Percentiles rank a stretch among this genome's conserved stretches.
Conservation (phyloP, 2,113 vertebrate genomes). For the Hippocampus comes region DNA sequence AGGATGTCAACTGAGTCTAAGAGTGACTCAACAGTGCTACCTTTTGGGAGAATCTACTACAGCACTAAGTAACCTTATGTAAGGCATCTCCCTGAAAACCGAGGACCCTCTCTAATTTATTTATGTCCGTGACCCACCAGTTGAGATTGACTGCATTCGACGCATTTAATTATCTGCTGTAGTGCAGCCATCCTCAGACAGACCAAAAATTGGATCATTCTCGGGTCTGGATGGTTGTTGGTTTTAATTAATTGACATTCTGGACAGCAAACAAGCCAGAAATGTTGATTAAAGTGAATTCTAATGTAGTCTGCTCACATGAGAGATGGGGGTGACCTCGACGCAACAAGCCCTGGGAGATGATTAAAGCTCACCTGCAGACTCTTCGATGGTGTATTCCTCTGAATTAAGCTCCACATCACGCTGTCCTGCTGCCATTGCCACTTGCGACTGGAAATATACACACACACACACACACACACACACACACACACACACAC, state of each 20-base stretch:
- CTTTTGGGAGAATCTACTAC: no score
- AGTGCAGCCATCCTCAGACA: background rate
- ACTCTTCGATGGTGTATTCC: slow-evolving; percentile 82
- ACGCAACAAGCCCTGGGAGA: slow-evolving; percentile 34
- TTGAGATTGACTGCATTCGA: no score
- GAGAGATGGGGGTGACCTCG: slow-evolving; percentile 18
- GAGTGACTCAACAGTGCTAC: no score
- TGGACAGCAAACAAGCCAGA: background rate
- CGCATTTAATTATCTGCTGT: background rate
- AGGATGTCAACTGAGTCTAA: no score
- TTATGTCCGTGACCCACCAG: no score
- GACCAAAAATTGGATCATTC: background rate
- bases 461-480: slow-evolving; percentile 1
- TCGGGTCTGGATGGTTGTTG: background rate
- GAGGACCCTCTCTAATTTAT: no score
- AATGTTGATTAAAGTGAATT: background rate
- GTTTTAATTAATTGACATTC: background rate
- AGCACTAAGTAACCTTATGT: no score
- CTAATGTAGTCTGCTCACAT: background rate
- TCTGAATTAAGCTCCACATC: slow-evolving; percentile 83
- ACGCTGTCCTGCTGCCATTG: slow-evolving; percentile 69
- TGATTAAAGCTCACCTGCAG: slow-evolving; percentile 77
- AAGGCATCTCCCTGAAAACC: no score
- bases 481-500: background rate
- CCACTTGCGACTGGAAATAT: slow-evolving; percentile 79